Percentiles rank a stretch among this genome's conserved stretches.
phyloP scores from a whole-genome alignment of 2,113 vertebrate species.

The Camelus bactrianus region DNA sequence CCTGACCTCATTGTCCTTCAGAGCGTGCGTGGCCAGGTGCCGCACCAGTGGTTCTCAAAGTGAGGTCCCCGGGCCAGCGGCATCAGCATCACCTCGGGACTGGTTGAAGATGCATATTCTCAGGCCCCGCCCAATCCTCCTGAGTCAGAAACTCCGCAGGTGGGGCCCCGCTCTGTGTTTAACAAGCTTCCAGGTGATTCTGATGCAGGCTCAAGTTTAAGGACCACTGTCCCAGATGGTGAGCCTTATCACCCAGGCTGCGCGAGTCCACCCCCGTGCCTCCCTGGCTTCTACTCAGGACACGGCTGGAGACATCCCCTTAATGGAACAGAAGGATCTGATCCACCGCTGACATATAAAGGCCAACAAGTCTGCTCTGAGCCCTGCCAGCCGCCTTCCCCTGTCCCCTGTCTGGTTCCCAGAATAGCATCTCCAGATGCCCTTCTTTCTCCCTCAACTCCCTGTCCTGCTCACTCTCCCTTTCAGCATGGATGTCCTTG shows the following conservation, averaged over 20 bases:
- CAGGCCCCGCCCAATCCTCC: no score
- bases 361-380: neutral
- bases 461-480: neutral
- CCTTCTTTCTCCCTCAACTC: neutral
- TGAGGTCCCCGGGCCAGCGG: neutral
- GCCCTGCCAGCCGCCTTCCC: neutral
- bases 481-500: neutral
- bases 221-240: neutral
- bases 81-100: neutral
- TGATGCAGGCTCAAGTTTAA: neutral
- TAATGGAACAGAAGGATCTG: neutral
- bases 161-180: no score
- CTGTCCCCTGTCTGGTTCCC: neutral
- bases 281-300: accelerated
- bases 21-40: neutral
- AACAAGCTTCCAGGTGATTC: neutral
- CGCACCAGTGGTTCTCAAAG: neutral
- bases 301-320: accelerated
- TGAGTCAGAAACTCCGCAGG: neutral
- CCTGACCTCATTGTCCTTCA: neutral
- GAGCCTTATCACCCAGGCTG: neutral
- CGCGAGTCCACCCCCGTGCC: no score
- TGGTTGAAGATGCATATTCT: neutral
- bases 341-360: neutral
- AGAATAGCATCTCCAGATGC: neutral